Percentiles rank a stretch among this genome's conserved stretches.
phyloP scores from a whole-genome alignment of 2,797 vertebrate species.

The Notolepis coatsorum region DNA sequence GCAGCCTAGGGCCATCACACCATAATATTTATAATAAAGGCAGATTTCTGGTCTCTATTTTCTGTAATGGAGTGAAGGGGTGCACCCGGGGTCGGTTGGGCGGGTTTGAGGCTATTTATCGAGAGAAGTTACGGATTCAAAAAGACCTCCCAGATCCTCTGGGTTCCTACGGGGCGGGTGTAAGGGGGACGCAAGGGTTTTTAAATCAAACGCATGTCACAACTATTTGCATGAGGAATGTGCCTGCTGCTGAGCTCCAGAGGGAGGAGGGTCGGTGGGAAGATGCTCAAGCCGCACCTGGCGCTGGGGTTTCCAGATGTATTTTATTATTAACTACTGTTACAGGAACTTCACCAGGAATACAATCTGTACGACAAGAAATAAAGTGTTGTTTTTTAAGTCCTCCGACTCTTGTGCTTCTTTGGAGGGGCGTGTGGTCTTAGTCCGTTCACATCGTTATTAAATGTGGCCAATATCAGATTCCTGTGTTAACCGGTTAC shows the following conservation, averaged over 20 bases:
- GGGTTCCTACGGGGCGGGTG: constrained; percentile 15
- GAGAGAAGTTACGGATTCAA: constrained; percentile 20
- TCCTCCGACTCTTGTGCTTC: constrained; percentile 48
- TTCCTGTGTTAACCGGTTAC: no score
- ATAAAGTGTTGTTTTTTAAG: constrained; percentile 81
- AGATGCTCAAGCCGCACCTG: constrained; percentile 19
- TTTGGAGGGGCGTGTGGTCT: no score
- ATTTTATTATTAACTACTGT: constrained; percentile 82
- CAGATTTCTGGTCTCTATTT: constrained; percentile 70
- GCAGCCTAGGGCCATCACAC: constrained; percentile 18
- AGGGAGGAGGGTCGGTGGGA: constrained; percentile 30
- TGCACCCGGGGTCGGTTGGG: background rate
- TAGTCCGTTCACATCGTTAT: no score
- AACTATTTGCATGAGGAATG: constrained; percentile 83
- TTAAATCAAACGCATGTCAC: constrained; percentile 78
- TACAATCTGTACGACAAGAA: constrained; percentile 74
- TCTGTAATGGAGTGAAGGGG: constrained; percentile 51
- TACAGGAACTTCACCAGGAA: constrained; percentile 74
- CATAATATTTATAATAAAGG: constrained; percentile 54
- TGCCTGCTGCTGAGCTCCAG: constrained; percentile 74
- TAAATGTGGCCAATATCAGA: no score
- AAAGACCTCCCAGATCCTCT: constrained; percentile 10
- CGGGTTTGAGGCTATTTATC: constrained; percentile 26
- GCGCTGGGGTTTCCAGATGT: constrained; percentile 71
- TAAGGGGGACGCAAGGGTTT: constrained; percentile 20